These are phyloP conservation scores for Drosophila neotestacea DNA, from an alignment of 2,888 invertebrate species.

Conservation along the genomic window DNA sequence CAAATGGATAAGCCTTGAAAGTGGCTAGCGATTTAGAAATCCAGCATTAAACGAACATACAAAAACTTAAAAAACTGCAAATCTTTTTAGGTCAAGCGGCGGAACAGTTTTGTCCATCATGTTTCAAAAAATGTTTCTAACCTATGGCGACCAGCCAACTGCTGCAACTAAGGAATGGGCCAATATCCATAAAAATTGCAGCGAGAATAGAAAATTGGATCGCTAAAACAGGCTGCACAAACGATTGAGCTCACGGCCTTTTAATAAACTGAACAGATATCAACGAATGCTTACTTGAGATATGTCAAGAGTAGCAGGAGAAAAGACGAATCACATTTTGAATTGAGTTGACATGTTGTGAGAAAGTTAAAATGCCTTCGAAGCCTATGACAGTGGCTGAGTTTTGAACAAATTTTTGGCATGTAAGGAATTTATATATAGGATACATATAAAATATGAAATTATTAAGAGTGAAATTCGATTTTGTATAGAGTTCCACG, in stretches of 20 bases:
- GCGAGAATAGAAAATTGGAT: neutral
- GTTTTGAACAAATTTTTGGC: neutral
- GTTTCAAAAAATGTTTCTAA: constrained; percentile 28
- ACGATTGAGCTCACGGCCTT: constrained; percentile 3
- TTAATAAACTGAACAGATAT: constrained; percentile 45
- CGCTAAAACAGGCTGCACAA: neutral
- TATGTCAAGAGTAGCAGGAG: neutral
- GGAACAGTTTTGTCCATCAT: constrained; percentile 39
- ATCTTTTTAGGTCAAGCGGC: constrained; percentile 46
- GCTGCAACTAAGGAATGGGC: constrained; percentile 12
- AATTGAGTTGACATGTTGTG: neutral
- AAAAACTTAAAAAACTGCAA: constrained; percentile 52
- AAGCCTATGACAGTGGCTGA: neutral
- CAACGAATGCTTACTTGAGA: constrained; percentile 50
- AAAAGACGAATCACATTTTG: neutral
- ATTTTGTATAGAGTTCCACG: neutral
- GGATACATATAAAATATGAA: neutral
- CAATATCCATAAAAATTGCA: constrained; percentile 45
- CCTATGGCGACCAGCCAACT: constrained; percentile 44
- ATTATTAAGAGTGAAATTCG: neutral
- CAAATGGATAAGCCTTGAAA: constrained; percentile 40
- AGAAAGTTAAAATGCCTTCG: neutral
- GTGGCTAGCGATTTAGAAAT: constrained; percentile 38
- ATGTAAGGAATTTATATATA: neutral
- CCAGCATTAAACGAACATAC: constrained; percentile 29